These are phyloP conservation scores for Xenops minutus DNA, from an alignment of 2,797 vertebrate genomes.

Conservation along the genomic window DNA sequence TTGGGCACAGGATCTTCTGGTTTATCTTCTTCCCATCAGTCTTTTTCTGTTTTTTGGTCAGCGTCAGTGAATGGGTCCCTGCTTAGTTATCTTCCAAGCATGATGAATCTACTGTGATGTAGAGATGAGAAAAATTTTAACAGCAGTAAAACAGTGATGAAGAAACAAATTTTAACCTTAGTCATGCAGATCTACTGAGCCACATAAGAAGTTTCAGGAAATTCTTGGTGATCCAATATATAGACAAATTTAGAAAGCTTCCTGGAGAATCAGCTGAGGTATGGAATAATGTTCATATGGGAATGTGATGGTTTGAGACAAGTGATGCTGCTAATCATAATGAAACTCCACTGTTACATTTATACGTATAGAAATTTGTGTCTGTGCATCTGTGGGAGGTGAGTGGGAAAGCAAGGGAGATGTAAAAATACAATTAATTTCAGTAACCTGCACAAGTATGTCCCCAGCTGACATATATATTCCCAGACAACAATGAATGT, in stretches of 20 bases:
- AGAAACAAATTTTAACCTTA: not conserved
- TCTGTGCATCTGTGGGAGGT: not conserved
- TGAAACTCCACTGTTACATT: not conserved
- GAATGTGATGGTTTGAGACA: not conserved
- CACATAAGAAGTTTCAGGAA: not conserved
- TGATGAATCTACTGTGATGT: rapidly evolving
- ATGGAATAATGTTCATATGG: not conserved
- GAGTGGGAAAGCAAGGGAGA: not conserved
- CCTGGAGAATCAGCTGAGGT: not conserved
- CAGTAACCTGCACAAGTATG: not conserved
- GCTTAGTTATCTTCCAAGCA: not conserved
- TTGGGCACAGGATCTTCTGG: not conserved
- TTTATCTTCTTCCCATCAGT: not conserved
- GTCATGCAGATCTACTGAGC: not conserved
- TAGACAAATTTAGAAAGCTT: not conserved
- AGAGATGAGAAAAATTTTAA: not conserved
- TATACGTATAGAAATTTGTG: not conserved
- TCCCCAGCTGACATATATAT: not conserved
- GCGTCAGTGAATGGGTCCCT: rapidly evolving
- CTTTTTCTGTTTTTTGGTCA: not conserved
- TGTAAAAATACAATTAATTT: not conserved
- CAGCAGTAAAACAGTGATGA: not conserved
- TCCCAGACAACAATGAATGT: not conserved
- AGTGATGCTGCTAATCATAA: not conserved
- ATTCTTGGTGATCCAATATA: not conserved